These are phyloP conservation scores for Crossaster papposus DNA, from an alignment of 53 echinoderm and acorn worm species.

Conservation along the genomic window DNA sequence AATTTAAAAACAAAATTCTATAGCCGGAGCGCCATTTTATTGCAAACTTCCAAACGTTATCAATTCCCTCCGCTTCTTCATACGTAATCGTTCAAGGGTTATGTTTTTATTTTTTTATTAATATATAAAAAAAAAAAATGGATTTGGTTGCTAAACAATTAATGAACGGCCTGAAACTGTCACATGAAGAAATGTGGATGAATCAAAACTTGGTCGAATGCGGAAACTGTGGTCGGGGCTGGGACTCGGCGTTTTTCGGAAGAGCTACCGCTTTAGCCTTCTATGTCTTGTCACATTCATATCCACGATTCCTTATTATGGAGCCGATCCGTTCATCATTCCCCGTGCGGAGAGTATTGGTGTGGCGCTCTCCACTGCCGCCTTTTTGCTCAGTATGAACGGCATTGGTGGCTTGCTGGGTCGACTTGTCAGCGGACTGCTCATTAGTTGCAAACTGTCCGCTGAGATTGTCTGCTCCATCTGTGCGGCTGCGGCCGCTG, in stretches of 20 bases:
- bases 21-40: no score
- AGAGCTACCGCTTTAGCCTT: neutral
- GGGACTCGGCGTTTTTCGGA: no score
- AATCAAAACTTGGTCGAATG: no score
- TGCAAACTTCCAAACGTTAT: no score
- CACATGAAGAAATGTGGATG: no score
- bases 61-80: no score
- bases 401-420: neutral
- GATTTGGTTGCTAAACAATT: no score
- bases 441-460: neutral
- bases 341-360: slow-evolving; percentile 5
- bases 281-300: neutral
- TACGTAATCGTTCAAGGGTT: no score
- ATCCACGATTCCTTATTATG: neutral
- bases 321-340: neutral
- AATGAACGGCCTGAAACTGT: no score
- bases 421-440: slow-evolving; percentile 11
- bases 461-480: neutral
- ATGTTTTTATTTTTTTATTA: no score
- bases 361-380: neutral
- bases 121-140: no score
- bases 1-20: no score
- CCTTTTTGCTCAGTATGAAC: neutral
- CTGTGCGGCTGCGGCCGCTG: neutral
- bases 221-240: neutral